These are phyloP conservation scores for Drosophila bunnanda DNA, from an alignment of 2,888 invertebrate genomes.

Conservation along the genomic window DNA sequence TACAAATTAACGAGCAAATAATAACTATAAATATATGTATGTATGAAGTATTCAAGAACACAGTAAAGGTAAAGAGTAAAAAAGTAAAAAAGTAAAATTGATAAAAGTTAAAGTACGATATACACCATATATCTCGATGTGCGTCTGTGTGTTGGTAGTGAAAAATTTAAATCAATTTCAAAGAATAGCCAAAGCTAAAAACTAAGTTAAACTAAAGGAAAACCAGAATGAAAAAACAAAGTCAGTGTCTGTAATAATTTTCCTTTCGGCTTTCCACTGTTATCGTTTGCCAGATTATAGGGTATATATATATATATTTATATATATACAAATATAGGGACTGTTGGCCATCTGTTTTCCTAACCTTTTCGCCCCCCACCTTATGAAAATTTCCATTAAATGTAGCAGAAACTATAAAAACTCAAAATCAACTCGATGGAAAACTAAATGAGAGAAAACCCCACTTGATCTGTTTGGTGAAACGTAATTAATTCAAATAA, in stretches of 20 bases:
- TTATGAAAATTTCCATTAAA: conserved; percentile 24
- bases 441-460: conserved; percentile 1
- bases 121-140: conserved; percentile 45
- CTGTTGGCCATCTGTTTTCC: conserved; percentile 32
- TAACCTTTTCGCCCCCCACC: conserved; percentile 7
- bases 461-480: conserved; percentile 11
- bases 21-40: conserved; percentile 27
- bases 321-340: conserved; percentile 27
- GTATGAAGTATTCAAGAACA: conserved; percentile 27
- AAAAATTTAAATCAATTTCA: conserved; percentile 63
- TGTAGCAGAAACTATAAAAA: conserved; percentile 35
- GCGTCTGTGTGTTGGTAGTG: conserved; percentile 65
- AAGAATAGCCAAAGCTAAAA: conserved; percentile 32
- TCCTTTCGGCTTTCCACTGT: conserved; percentile 26
- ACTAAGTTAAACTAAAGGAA: conserved; percentile 5
- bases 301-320: conserved; percentile 2
- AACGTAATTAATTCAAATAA: conserved; percentile 27
- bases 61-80: not conserved
- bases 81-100: conserved; percentile 10
- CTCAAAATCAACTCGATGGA: conserved; percentile 28
- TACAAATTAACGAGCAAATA: conserved; percentile 46
- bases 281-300: conserved; percentile 34
- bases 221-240: not conserved
- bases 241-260: conserved; percentile 1
- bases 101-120: conserved; percentile 31